A percentile compares a stretch with the other conserved stretches of the same genome.
Conservation (phyloP, 2,888 invertebrate genomes). For the Furcula furcula region DNA sequence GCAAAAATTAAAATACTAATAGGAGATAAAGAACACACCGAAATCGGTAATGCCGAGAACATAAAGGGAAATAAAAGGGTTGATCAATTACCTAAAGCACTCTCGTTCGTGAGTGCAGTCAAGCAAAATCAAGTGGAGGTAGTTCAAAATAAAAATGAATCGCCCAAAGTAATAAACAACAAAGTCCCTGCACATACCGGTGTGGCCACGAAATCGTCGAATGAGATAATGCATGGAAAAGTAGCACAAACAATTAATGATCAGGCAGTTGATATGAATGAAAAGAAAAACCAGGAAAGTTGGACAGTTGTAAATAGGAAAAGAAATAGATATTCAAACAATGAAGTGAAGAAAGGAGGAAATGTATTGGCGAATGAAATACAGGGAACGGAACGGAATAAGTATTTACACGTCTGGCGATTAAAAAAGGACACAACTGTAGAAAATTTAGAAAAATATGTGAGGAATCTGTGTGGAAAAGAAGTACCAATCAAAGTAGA, state of each 20-base stretch:
- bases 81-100: neutral
- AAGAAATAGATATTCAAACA: conserved; percentile 5
- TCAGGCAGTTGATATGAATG: no score
- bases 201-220: conserved; percentile 3
- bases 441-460: conserved; percentile 5
- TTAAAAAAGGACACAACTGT: conserved; percentile 3
- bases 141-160: neutral
- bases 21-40: conserved; percentile 6
- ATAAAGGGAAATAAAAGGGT: neutral
- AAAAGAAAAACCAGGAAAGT: conserved; percentile 1
- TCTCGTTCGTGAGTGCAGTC: neutral
- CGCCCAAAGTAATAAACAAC: no score
- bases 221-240: neutral
- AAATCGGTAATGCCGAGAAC: neutral
- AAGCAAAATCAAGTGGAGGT: conserved; percentile 2
- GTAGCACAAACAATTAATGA: neutral
- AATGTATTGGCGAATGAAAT: neutral
- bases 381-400: conserved; percentile 5
- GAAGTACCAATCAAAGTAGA: conserved; percentile 2
- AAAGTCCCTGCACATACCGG: neutral
- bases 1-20: conserved; percentile 4
- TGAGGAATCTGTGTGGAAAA: conserved; percentile 1
- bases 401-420: conserved; percentile 8
- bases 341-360: conserved; percentile 11
- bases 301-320: conserved; percentile 2